Percentiles rank a stretch among this genome's conserved stretches.
Evolutionary conservation across 2,797 vertebrate species (phyloP).

Genomic region (Malurus leucopterus): DNA sequence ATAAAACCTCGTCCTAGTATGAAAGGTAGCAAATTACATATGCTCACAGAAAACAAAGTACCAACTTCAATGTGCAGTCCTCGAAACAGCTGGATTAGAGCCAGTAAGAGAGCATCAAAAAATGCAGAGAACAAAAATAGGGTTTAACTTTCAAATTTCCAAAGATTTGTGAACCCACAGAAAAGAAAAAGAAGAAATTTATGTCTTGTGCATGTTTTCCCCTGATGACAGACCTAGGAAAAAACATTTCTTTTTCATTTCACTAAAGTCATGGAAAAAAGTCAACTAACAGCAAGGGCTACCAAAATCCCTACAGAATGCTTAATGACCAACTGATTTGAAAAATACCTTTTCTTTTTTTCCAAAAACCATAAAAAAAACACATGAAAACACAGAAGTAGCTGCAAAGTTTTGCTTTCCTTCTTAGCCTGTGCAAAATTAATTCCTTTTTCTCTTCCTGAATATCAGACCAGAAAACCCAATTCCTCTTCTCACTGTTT

Average conservation of each 20-base stretch:
- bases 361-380: neutral
- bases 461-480: neutral
- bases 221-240: neutral
- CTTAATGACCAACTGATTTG: neutral
- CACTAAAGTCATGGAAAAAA: neutral
- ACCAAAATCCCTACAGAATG: neutral
- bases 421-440: conserved; percentile 19
- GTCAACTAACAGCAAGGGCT: neutral
- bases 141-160: neutral
- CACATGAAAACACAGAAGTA: neutral
- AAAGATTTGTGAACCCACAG: neutral
- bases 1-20: neutral
- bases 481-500: conserved; percentile 55
- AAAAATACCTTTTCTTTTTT: neutral
- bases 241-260: neutral
- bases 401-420: neutral
- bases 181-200: neutral
- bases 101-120: neutral
- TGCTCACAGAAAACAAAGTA: neutral
- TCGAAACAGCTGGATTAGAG: neutral
- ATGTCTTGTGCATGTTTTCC: neutral
- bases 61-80: neutral
- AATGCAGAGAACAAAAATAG: neutral
- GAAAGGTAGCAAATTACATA: neutral
- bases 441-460: conserved; percentile 55